A percentile compares a stretch with the other conserved stretches of the same genome.
Evolutionary conservation across 2,888 invertebrate genomes (phyloP).

Genomic region (Campoplex nolae): DNA sequence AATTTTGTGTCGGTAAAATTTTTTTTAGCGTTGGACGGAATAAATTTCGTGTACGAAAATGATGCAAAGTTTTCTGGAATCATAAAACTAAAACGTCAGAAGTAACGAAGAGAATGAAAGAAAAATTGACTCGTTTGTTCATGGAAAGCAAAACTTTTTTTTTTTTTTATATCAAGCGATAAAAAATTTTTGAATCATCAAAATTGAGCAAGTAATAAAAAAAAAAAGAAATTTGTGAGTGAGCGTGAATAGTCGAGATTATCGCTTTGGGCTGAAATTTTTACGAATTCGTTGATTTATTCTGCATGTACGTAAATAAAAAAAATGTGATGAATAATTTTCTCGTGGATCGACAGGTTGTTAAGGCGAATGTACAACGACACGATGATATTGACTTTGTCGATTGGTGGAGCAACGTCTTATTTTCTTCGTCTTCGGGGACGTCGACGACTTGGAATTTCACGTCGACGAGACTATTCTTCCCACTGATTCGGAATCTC

Average conservation of each 20-base stretch:
- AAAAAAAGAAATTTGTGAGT: background rate
- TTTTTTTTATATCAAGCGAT: too few species aligned
- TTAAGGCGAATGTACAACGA: conserved; percentile 66
- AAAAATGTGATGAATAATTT: conserved; percentile 19
- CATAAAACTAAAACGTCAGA: too few species aligned
- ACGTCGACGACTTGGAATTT: conserved; percentile 64
- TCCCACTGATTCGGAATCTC: conserved; percentile 57
- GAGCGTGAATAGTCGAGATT: background rate
- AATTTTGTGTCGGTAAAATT: too few species aligned
- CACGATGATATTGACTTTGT: conserved; percentile 73
- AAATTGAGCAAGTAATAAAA: background rate
- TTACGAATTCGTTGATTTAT: background rate
- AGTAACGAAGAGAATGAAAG: too few species aligned
- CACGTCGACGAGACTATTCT: conserved; percentile 63
- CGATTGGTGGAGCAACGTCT: conserved; percentile 58
- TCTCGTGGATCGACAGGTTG: conserved; percentile 32
- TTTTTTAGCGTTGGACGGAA: too few species aligned
- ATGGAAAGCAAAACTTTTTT: too few species aligned
- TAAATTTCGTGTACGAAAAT: too few species aligned
- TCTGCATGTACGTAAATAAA: background rate
- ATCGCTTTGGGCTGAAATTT: background rate
- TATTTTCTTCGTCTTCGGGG: conserved; percentile 56
- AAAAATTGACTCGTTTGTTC: too few species aligned
- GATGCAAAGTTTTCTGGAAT: too few species aligned
- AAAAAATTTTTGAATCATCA: background rate